Base-by-base conservation (phyloP, 2,797 vertebrate species). In the Fundulus diaphanus region DNA sequence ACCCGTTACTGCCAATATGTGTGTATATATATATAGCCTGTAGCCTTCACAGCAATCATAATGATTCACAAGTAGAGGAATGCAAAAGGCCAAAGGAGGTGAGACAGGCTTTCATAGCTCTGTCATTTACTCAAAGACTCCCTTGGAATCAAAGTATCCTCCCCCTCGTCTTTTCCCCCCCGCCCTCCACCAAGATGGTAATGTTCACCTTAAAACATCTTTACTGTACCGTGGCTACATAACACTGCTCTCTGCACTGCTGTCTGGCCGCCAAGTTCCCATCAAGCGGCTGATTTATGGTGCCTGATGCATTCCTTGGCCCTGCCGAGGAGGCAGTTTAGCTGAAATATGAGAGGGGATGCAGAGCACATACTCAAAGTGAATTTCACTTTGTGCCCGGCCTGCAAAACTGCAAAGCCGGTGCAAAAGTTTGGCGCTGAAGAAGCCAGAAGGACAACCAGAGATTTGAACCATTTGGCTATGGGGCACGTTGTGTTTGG, bases 201-300 rank as follows among this genome's bases (percentile, higher is more conserved):
- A 93, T 96, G 95, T 96, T 96, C 95, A 97, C 96, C 96, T 97
- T 96, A 97, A 96, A 93, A 96, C 96, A 94, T 96, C 93, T 93
- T 91, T 95, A 95, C 93, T 95, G 94, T 96, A 91, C 88, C 89
- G 87, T 87, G 94, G 92, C 92, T 87, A 81, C 68, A 74, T 93
- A 95, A 93, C 92, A 93, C 93, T 90, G 95, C 96, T 94, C 87
- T 88, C 86, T 85, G 93, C 88, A 90, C 95, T 83, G 93, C 92
- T 95, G 95, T 95, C 83, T 92, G 85, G 83, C 94, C 93, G 96
- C 97, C 97, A 99, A 96, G 95, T 96, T 97, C 96, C 97, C 95
- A 96, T 98, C 97, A 96, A 87, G 95, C 87, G 85, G 82, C 95
- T 97, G 97, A 98, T 99, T 98, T 98, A 98, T 97, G 96, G 95